Percentiles rank a stretch among this genome's conserved stretches.
These are phyloP conservation scores for Martes martes DNA, from an alignment of 2,113 vertebrate species.

Conservation along the genomic window DNA sequence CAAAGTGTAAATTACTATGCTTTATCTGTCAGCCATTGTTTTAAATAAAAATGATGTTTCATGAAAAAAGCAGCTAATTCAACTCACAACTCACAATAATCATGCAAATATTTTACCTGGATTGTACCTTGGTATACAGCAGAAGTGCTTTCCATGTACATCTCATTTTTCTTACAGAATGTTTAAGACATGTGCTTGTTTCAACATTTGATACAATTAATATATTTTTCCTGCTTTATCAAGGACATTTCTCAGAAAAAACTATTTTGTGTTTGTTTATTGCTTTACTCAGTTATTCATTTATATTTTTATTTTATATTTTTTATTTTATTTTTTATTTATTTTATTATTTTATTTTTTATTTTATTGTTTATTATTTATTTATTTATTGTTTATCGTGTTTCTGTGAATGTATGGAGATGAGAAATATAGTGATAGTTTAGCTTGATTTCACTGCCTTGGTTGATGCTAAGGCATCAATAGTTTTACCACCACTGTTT, in stretches of 20 bases:
- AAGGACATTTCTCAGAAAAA: not conserved
- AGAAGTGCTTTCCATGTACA: not conserved
- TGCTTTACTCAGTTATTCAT: not conserved
- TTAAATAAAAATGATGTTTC: not conserved
- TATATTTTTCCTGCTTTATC: not conserved
- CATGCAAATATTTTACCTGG: not conserved
- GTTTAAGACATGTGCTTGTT: not conserved
- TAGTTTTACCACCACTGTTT: not conserved
- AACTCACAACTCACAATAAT: not conserved
- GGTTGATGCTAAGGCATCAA: not conserved
- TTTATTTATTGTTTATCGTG: not conserved
- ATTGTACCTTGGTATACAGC: not conserved
- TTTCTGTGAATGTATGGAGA: not conserved
- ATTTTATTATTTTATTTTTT: too few relatives aligned
- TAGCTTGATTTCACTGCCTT: not conserved
- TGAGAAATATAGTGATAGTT: not conserved
- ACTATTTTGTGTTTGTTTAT: not conserved
- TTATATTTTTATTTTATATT: not conserved
- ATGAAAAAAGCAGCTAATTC: not conserved
- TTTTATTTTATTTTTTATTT: too few relatives aligned
- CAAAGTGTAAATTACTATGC: not conserved
- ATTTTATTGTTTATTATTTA: not conserved
- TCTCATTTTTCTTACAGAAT: not conserved
- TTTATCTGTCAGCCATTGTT: not conserved
- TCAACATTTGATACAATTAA: not conserved